Conservation (phyloP, 2,888 invertebrate species). For the Ochropleura leucogaster region DNA sequence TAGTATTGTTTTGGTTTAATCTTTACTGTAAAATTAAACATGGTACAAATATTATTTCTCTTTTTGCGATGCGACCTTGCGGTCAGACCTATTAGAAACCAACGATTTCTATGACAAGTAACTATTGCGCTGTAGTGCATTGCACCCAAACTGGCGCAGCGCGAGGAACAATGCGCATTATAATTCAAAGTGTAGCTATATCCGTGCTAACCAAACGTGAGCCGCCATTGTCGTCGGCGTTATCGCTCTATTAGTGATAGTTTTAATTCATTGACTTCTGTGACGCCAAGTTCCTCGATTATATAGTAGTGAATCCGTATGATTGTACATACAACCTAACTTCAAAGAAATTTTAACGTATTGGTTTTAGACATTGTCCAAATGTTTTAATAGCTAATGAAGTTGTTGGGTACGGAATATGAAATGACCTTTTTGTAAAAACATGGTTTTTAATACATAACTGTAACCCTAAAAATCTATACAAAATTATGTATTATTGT, state of each 20-base stretch:
- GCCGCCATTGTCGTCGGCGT: constrained; percentile 76
- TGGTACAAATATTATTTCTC: constrained; percentile 51
- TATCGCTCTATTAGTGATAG: constrained; percentile 70
- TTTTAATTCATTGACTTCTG: constrained; percentile 63
- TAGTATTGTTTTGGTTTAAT: background rate
- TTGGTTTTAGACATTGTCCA: background rate
- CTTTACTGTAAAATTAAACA: constrained; percentile 2
- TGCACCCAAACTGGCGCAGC: constrained; percentile 84
- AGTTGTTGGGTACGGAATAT: background rate
- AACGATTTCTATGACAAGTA: constrained; percentile 87
- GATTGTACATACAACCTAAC: constrained; percentile 3
- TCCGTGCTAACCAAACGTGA: constrained; percentile 87
- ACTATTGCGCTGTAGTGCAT: constrained; percentile 86
- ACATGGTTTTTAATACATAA: background rate
- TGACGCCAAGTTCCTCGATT: constrained; percentile 38
- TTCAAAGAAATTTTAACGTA: background rate
- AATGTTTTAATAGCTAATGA: background rate
- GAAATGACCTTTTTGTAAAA: background rate
- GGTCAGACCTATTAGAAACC: constrained; percentile 78
- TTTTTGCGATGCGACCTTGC: constrained; percentile 76
- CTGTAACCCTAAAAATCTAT: background rate
- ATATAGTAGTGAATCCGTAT: constrained; percentile 17
- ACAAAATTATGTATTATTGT: background rate
- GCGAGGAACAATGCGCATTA: constrained; percentile 89
- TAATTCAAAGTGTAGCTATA: constrained; percentile 89